These are phyloP conservation scores for Sycophaga agraensis DNA, from an alignment of 1,140 invertebrate species.

Conservation along the genomic window DNA sequence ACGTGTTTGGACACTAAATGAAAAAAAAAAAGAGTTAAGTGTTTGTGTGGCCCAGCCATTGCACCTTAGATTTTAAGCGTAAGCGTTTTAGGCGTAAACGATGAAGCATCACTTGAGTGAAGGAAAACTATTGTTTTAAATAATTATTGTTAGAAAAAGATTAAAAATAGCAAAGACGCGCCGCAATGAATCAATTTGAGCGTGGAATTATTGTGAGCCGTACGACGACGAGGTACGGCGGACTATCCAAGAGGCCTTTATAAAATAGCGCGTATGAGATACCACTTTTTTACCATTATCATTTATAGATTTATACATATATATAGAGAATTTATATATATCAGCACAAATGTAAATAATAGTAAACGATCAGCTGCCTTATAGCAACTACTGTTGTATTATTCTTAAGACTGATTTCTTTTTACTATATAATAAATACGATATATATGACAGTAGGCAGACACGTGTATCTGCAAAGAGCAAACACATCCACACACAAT, in stretches of 20 bases:
- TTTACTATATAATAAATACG: constrained; percentile 22
- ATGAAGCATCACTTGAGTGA: constrained; percentile 13
- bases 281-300: constrained; percentile 19
- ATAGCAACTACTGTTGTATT: constrained; percentile 38
- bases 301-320: constrained; percentile 18
- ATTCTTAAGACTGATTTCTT: constrained; percentile 43
- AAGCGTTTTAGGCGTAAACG: not conserved
- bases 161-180: not conserved
- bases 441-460: constrained; percentile 15
- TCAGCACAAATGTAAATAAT: constrained; percentile 25
- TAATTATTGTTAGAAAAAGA: constrained; percentile 26
- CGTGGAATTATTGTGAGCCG: not conserved
- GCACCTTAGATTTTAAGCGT: constrained; percentile 20
- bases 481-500: not conserved
- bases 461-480: not conserved
- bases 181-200: not conserved
- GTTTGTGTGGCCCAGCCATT: constrained; percentile 30
- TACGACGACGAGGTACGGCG: not conserved
- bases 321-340: constrained; percentile 14
- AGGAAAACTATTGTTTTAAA: constrained; percentile 22
- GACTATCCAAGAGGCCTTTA: constrained; percentile 15
- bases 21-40: constrained; percentile 5
- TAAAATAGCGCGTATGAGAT: constrained; percentile 22
- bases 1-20: constrained; percentile 25
- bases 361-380: constrained; percentile 22